Percentiles rank a stretch among this genome's conserved stretches.
Conservation (phyloP, 2,888 invertebrate genomes). For the Melieria omissa region DNA sequence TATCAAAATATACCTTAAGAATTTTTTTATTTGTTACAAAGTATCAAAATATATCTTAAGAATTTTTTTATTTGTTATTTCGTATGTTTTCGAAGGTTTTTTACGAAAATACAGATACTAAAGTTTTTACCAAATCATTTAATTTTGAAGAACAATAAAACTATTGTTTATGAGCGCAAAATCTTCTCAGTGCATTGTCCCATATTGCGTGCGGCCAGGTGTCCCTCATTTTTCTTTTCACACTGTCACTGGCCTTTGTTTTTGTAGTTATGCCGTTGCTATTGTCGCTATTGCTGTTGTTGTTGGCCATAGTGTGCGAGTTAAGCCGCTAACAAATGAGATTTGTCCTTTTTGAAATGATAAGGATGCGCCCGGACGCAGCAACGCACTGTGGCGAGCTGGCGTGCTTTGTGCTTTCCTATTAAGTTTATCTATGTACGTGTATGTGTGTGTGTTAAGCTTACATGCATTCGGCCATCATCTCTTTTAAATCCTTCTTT, state of each 20-base stretch:
- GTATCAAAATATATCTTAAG: no score
- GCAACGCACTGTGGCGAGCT: neutral
- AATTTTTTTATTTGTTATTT: neutral
- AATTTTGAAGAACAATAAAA: no score
- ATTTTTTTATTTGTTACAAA: neutral
- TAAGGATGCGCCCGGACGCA: neutral
- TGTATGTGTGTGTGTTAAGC: neutral
- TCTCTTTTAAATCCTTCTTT: conserved; percentile 16
- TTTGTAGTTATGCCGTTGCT: neutral
- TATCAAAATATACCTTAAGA: no score
- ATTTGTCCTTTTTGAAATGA: conserved; percentile 27
- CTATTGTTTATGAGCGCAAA: no score
- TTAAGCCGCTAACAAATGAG: conserved; percentile 45
- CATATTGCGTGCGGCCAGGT: no score
- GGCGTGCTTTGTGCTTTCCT: conserved; percentile 10
- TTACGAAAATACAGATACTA: no score
- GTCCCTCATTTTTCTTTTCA: neutral
- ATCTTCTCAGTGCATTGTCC: no score
- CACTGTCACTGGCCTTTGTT: neutral
- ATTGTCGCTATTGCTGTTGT: no score
- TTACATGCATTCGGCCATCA: conserved; percentile 18
- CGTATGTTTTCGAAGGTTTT: neutral
- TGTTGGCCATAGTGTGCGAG: conserved; percentile 15
- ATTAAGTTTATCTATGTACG: neutral
- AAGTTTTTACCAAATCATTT: no score